A percentile compares a stretch with the other conserved stretches of the same genome.
Evolutionary conservation across 2,888 invertebrate species (phyloP).

Genomic region (Parascotia fuliginaria): DNA sequence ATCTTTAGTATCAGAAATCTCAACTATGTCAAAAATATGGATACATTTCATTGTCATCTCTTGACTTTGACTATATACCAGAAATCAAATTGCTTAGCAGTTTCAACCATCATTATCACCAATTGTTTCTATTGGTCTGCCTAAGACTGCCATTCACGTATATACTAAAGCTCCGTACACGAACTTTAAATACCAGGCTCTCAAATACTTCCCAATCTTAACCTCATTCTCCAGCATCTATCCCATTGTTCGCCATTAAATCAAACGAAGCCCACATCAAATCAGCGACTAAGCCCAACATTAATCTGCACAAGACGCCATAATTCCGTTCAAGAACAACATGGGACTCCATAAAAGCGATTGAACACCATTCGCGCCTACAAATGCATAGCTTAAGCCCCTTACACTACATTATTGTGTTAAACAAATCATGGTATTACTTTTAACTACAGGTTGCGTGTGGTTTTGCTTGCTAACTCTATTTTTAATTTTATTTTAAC

Average conservation of each 20-base stretch:
- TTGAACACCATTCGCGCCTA: constrained; percentile 57
- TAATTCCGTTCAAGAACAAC: constrained; percentile 55
- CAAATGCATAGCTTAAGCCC: constrained; percentile 53
- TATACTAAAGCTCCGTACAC: no score
- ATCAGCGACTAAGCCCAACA: constrained; percentile 31
- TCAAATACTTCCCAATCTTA: no score
- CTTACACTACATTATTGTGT: constrained; percentile 52
- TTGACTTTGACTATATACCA: no score
- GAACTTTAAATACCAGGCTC: no score
- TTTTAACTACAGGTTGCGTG: constrained; percentile 9
- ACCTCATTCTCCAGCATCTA: constrained; percentile 4
- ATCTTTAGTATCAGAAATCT: no score
- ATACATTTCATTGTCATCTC: no score
- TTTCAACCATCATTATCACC: no score
- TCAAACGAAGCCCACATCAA: constrained; percentile 38
- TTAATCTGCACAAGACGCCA: constrained; percentile 32
- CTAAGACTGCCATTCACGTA: no score
- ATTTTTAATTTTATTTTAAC: background rate
- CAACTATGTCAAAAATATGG: no score
- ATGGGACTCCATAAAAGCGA: constrained; percentile 53
- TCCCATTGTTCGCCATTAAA: constrained; percentile 28
- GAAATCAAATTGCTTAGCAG: no score
- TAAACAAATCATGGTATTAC: constrained; percentile 61
- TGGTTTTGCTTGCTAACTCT: constrained; percentile 20
- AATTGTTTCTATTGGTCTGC: no score